Evolutionary conservation across 64 coral and sea anemone species (phyloP), one percentile per base, ranked within the genome.

Genomic region (Pocillopora damicornis): DNA sequence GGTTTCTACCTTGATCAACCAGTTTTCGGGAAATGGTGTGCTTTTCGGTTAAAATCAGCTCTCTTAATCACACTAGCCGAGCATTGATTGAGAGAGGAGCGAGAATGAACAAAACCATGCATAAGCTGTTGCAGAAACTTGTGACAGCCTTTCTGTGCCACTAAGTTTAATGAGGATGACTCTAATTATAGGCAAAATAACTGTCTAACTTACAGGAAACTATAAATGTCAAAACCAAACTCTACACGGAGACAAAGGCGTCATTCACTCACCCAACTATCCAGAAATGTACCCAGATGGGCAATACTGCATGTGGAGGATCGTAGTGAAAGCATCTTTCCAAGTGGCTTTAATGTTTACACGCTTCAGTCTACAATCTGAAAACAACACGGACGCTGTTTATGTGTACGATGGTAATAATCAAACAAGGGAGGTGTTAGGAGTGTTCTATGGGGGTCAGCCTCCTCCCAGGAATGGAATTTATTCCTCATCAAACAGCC

Each of bases 221-320:
- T 51, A 51, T 51, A 51, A 51, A 51, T 51, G 42, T 7, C 42
- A 51, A 51, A 90, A 90, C 72, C 35, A 76, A 25, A 90, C 89
- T 0, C 35, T 11, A 58, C 74, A 7, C 17, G 18, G 67, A 18
- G 62, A 11, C 56, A 75, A 15, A n/a, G 89, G 79, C 5, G 73
- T 67, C 51, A 60, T 90, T 61, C 66, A 84, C 56, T 94, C 92
- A 8, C 88, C 88, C 18, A 76, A 87, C 58, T 77, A 86, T 61
- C 92, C 92, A 23, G 9, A 75, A 2, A 15, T 35, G 5, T 94
- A 94, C 59, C 92, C 92, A 13, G 59, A 94, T 58, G 88, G 88
- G 22, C 92, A 94, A 83, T 76, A 59, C 30, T 94, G 92, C 59
- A 90, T 75, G 1, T 94, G 92, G 92, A 26, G 75, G 35, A 87